Evolutionary conservation across 2,797 vertebrate genomes (phyloP), one percentile per base, ranked within the genome.

Genomic region (Anguilla marmorata): DNA sequence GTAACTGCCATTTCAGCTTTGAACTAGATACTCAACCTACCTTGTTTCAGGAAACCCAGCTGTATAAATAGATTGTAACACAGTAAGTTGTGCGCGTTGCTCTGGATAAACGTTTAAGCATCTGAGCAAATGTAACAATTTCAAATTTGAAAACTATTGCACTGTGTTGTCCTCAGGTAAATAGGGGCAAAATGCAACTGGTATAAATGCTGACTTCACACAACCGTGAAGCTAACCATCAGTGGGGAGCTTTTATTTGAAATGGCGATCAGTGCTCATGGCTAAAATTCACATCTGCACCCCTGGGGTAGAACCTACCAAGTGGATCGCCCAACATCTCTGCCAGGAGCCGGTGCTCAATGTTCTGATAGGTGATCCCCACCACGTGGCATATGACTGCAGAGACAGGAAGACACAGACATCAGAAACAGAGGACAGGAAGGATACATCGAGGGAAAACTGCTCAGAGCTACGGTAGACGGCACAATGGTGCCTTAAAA

Each of bases 281-380:
- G 50, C 21, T 54, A 14, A 27, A 11, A 69, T 11, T 69, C 63
- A 27, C 27, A 69, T 45, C 50, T n/a, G 85, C 0, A 8, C 4
- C 16, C 24, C 16, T 27, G n/a, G 52, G n/a, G 56, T 14, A 30
- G 19, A 37, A 85, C 95, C 95, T 91, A 99, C 98, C 98, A 14
- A 97, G 94, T 0, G 98, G 96, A 86, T 98, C 98, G 87, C 98
- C 98, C 33, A 99, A 92, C 97, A 99, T 98, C 94, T 99, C 97
- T 0, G 96, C 97, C 93, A 98, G 93, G 72, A 99, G 92, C 91
- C 97, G 96, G 89, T 96, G 96, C 90, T 98, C 98, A 0, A 98
- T 98, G 93, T 97, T 97, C 93, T 99, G 98, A 91, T 99, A 99
- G 0, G 98, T 99, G 95, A 99, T 98, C 54, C 98, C 98, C 90